Base-by-base conservation (phyloP, 2,797 vertebrate species). In the Acomys russatus region DNA sequence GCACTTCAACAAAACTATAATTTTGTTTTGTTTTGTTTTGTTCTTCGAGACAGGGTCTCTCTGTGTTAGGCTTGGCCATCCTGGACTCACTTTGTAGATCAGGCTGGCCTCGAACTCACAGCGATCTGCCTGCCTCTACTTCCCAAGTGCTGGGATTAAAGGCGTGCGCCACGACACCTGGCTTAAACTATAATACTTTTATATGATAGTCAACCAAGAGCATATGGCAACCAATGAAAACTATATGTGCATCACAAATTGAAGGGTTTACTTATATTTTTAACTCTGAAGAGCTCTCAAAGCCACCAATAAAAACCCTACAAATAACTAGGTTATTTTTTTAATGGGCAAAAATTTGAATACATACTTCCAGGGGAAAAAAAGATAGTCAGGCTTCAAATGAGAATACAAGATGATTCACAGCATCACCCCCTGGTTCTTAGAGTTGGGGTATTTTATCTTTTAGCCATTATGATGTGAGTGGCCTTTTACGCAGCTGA, bases 221-320 rank as follows among this genome's bases (percentile, higher is more conserved):
- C 90, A 90, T 77, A 71, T 79, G 3, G 35, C 28, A 90, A 83
- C 28, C 18, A 82, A 74, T 20, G 44, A 59, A 68, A 74, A 93
- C 73, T 79, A 87, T 33, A 15, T 80, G 76, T 20, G 78, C 68
- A 61, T 92, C 70, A 83, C 8, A 12, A 80, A 93, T 38, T 4
- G 5, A 2, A 54, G 49, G 2, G 2, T 2, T 85, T 85, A 33
- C n/a, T 54, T 61, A 61, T 17, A 90, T 51, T 23, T 23, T 78
- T 44, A 73, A 63, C 54, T 92, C 84, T 66, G 85, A 89, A 70
- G 63, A 76, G 84, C 28, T 95, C 59, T 84, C 54, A 89, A 86
- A 88, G 18, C 10, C 70, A 68, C 66, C 30, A 95, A 33, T 15
- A 90, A 61, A 90, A 80, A 84, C 17, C 9, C 30, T 14, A 85